Percentiles rank a stretch among this genome's conserved stretches.
Evolutionary conservation across 2,888 invertebrate species (phyloP).

Genomic region (Meliscaeva auricollis): DNA sequence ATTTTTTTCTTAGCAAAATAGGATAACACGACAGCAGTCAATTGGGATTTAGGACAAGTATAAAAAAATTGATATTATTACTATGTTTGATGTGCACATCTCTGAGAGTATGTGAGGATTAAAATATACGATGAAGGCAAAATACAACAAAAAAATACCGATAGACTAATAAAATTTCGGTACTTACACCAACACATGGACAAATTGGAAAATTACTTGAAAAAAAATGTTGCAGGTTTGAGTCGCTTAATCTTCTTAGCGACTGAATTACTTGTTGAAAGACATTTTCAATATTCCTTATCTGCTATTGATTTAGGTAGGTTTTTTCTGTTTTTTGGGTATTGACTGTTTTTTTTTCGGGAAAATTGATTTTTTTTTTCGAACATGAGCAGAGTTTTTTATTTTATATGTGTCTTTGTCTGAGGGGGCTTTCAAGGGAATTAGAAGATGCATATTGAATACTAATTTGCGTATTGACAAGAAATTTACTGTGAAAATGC

Average conservation of each 20-base stretch:
- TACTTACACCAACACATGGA: neutral
- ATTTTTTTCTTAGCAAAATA: conserved; percentile 31
- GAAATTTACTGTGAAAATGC: conserved; percentile 34
- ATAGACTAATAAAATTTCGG: conserved; percentile 4
- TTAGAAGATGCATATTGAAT: conserved; percentile 33
- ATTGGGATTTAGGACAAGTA: conserved; percentile 40
- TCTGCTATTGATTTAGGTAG: neutral
- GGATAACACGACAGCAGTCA: conserved; percentile 52
- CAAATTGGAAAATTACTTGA: conserved; percentile 47
- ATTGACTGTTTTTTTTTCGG: neutral
- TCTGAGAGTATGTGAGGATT: conserved; percentile 42
- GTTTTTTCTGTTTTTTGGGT: neutral
- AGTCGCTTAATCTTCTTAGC: conserved; percentile 63
- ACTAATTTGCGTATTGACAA: conserved; percentile 48
- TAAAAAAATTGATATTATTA: too few species aligned
- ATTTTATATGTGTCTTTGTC: neutral
- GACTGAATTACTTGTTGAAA: conserved; percentile 64
- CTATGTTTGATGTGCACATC: conserved; percentile 10
- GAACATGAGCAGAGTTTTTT: conserved; percentile 39
- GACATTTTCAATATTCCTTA: conserved; percentile 7
- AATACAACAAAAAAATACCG: conserved; percentile 5
- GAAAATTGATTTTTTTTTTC: conserved; percentile 35
- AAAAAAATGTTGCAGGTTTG: conserved; percentile 54
- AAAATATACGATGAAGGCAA: conserved; percentile 8
- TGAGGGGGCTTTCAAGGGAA: conserved; percentile 4